Evolutionary conservation across 2,888 invertebrate species (phyloP), one percentile per base, ranked within the genome.

Genomic region (Drosophila putrida): DNA sequence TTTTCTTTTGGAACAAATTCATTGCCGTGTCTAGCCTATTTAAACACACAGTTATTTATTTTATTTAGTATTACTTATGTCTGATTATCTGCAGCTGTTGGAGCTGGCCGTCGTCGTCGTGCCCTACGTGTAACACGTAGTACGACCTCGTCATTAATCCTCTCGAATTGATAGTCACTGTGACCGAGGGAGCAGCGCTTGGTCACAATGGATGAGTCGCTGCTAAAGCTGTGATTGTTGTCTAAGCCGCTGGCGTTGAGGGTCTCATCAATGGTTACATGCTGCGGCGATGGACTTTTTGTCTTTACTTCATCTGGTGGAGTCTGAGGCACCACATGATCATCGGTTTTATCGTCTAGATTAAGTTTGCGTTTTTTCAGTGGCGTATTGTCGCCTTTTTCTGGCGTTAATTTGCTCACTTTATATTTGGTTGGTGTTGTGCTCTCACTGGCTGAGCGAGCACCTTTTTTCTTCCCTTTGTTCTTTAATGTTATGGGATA

Each of bases 91-190:
- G 20, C 8, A 33, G 15, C 13, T 33, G 61, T 6, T 49, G 36
- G 15, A 13, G 58, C 8, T 59, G 33, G 13, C 8, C 41, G 33
- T 31, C 63, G 67, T 5, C 66, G 67, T 25, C 80, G 61, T 20
- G 11, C 55, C 31, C 78, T 82, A 4, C 85, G 71, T 4, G 66
- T 90, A n/a, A 91, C 90, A 31, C 89, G 89, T 28, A 91, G 72
- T 33, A 91, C 82, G 0, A 91, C 77, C 35, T 90, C 80, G 66
- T 90, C 86, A 4, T 91, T 87, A 9, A 90, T 64, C 13, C 78
- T 79, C 64, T 91, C 91, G 46, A 90, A 90, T 46, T 90, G 88
- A 79, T 91, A 91, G 25, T 91, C 83, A 13, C 83, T 88, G 8
- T 88, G 77, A 15, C 91, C 91, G 10, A 91, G 54, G 0, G 90